Evolutionary conservation across 2,797 vertebrate species (phyloP).

Genomic region (Loriculus beryllinus): DNA sequence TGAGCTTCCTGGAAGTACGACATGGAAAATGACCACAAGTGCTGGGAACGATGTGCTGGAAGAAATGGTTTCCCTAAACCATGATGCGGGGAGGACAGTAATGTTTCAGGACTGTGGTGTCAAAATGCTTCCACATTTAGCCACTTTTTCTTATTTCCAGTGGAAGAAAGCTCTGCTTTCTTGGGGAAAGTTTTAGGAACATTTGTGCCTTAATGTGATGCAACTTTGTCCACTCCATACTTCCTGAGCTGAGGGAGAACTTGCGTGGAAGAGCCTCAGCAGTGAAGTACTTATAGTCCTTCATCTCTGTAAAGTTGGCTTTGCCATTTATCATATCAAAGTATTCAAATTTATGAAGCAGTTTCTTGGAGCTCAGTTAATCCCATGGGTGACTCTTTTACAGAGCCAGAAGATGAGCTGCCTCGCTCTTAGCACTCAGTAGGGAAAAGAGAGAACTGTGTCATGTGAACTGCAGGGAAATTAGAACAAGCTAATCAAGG

Average conservation of each 20-base stretch:
- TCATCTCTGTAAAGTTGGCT: neutral
- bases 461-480: neutral
- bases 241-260: neutral
- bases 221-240: neutral
- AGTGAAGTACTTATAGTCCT: neutral
- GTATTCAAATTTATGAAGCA: constrained; percentile 18
- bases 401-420: neutral
- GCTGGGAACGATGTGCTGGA: fast-evolving
- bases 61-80: neutral
- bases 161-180: neutral
- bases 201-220: neutral
- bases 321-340: constrained; percentile 44
- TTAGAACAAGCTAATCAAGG: constrained; percentile 21
- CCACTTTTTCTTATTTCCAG: neutral
- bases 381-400: neutral
- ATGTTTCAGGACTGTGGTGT: fast-evolving
- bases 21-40: neutral
- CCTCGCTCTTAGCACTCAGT: neutral
- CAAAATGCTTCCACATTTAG: neutral
- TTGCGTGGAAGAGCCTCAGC: neutral
- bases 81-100: neutral
- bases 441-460: neutral
- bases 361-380: neutral
- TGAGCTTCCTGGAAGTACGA: neutral
- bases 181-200: neutral